These are phyloP conservation scores for Onychomys leucogaster DNA, from an alignment of 2,797 vertebrate species.

Conservation along the genomic window DNA sequence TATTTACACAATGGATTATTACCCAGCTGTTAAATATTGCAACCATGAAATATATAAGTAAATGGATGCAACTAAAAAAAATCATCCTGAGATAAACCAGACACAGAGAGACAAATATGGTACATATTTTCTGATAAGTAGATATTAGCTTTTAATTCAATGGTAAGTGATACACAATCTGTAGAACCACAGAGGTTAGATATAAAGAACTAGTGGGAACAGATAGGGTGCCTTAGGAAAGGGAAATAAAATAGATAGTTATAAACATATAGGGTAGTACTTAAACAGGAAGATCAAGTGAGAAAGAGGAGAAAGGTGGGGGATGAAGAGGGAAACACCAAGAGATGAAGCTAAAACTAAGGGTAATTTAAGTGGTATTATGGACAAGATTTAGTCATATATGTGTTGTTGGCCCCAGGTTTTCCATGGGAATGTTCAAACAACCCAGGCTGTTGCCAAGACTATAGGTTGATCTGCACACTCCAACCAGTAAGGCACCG, in stretches of 20 bases:
- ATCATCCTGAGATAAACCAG: not conserved
- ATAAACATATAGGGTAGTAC: not conserved
- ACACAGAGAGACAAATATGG: not conserved
- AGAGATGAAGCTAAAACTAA: not conserved
- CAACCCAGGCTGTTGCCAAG: not conserved
- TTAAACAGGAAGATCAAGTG: not conserved
- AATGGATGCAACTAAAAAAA: not conserved
- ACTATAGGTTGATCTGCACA: not conserved
- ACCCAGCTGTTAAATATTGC: not conserved
- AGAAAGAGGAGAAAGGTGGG: accelerated
- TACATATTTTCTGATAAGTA: not conserved
- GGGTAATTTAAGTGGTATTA: no score
- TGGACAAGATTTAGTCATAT: not conserved
- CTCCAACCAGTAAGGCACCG: no score
- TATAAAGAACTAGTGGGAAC: not conserved
- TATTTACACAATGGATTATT: no score
- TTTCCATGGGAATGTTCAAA: no score
- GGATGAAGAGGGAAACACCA: no score
- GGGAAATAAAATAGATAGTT: not conserved
- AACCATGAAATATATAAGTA: not conserved
- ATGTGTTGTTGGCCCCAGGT: not conserved
- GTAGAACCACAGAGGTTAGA: not conserved
- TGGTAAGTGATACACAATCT: not conserved
- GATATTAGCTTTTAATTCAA: not conserved
- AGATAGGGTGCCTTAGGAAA: not conserved